Evolutionary conservation across 30 jellyfish, hydroid and myxozoan species (phyloP).

Genomic region (Rhopilema esculentum): DNA sequence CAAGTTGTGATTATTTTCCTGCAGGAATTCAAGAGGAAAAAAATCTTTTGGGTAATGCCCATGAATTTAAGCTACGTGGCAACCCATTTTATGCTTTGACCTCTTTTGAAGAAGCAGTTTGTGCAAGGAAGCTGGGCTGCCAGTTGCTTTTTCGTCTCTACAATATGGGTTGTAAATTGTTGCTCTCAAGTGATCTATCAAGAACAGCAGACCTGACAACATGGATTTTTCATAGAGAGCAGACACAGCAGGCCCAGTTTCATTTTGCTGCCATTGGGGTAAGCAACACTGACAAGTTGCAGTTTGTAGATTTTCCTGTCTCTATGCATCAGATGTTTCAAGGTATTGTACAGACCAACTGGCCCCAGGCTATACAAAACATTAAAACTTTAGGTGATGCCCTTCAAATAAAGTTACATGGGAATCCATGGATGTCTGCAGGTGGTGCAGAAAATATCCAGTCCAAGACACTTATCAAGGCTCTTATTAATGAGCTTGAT

Average conservation of each 20-base stretch:
- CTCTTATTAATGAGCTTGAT: slow-evolving; percentile 40
- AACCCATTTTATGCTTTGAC: slow-evolving; percentile 18
- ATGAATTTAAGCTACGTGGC: slow-evolving; percentile 55
- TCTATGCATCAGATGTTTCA: slow-evolving; percentile 21
- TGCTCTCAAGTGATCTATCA: slow-evolving; percentile 49
- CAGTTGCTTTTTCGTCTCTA: slow-evolving; percentile 9
- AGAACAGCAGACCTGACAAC: slow-evolving; percentile 39
- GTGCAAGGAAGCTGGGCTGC: slow-evolving; percentile 25
- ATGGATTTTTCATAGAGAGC: slow-evolving; percentile 68
- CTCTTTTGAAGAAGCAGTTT: slow-evolving; percentile 15
- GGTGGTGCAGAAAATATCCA: slow-evolving; percentile 48
- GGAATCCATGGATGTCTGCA: slow-evolving; percentile 74
- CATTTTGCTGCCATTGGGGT: slow-evolving; percentile 51
- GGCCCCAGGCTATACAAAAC: slow-evolving; percentile 40
- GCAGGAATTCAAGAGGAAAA: slow-evolving; percentile 47
- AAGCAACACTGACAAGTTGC: slow-evolving; percentile 45
- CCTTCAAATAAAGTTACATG: slow-evolving; percentile 56
- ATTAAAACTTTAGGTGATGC: slow-evolving; percentile 6
- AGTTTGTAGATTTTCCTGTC: slow-evolving; percentile 48
- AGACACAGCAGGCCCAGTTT: slow-evolving; percentile 1
- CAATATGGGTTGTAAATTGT: slow-evolving; percentile 47
- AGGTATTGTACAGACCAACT: slow-evolving; percentile 16
- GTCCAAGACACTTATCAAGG: slow-evolving; percentile 51
- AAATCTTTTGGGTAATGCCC: slow-evolving; percentile 32
- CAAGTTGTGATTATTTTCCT: neutral